Conservation (phyloP, 2,888 invertebrate genomes). For the Neria commutata region DNA sequence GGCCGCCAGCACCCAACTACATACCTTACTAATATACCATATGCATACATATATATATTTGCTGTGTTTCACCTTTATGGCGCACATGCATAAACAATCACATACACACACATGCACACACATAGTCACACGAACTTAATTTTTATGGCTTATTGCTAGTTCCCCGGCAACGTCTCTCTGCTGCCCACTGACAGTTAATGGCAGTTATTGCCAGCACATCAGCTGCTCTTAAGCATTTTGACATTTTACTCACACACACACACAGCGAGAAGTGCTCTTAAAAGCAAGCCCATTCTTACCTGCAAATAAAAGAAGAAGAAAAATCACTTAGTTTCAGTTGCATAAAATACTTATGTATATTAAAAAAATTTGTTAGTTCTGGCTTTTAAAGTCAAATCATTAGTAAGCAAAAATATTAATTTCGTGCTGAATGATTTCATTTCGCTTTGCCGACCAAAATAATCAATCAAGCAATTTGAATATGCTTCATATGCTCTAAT, state of each 20-base stretch:
- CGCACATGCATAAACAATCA: background rate
- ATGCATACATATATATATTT: no score
- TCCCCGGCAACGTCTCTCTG: background rate
- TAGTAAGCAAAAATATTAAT: no score
- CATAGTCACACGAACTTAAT: background rate
- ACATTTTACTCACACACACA: background rate
- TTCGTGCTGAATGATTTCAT: no score
- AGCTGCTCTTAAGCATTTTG: constrained; percentile 9
- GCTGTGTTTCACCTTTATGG: no score
- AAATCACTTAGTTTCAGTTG: background rate
- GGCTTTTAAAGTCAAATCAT: background rate
- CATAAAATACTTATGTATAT: no score
- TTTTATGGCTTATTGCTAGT: background rate
- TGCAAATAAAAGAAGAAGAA: constrained; percentile 6
- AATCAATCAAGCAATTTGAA: no score
- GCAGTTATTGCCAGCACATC: constrained; percentile 11
- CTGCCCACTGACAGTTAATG: background rate
- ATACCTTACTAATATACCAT: no score
- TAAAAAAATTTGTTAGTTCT: background rate
- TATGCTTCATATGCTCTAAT: no score
- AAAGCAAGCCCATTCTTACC: no score
- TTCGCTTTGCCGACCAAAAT: no score
- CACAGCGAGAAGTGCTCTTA: background rate
- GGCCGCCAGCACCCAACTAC: no score
- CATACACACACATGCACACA: background rate